phyloP scores from a whole-genome alignment of 1,140 invertebrate species.

The Scaptomyza montana region DNA sequence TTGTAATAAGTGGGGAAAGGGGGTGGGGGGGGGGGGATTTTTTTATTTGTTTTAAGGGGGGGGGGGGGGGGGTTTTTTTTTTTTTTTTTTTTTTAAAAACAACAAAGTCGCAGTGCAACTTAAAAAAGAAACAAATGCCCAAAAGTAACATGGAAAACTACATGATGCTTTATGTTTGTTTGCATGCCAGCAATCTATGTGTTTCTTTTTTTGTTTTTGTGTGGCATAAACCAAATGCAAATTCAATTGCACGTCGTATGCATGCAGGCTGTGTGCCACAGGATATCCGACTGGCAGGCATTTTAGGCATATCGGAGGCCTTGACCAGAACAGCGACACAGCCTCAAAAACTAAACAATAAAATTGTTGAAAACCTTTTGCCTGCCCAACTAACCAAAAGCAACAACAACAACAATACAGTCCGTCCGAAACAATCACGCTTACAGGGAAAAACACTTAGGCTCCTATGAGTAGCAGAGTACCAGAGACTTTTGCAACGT shows the following conservation, averaged over 20 bases:
- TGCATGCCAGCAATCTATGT: slow-evolving; percentile 24
- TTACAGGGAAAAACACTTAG: slow-evolving; percentile 54
- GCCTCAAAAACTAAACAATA: slow-evolving; percentile 68
- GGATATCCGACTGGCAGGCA: slow-evolving; percentile 73
- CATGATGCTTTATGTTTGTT: slow-evolving; percentile 49
- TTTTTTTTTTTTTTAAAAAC: too few relatives aligned
- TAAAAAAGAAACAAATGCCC: slow-evolving; percentile 62
- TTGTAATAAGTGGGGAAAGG: too few relatives aligned
- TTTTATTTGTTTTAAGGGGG: too few relatives aligned
- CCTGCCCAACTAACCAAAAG: slow-evolving; percentile 5
- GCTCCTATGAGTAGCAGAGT: slow-evolving; percentile 25
- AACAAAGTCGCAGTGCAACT: too few relatives aligned
- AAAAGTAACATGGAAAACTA: slow-evolving; percentile 63
- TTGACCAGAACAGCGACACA: slow-evolving; percentile 50
- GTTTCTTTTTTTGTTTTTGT: slow-evolving; percentile 37
- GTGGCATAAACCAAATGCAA: slow-evolving; percentile 66
- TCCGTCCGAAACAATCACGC: slow-evolving; percentile 27
- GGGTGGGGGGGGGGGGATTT: too few relatives aligned
- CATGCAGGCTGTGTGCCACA: slow-evolving; percentile 57
- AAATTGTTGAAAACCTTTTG: slow-evolving; percentile 59
- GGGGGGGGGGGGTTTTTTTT: too few relatives aligned
- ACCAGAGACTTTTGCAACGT: background rate
- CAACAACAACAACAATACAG: background rate
- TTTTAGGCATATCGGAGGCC: slow-evolving; percentile 72
- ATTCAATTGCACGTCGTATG: slow-evolving; percentile 68